Base-by-base conservation (phyloP, 35 echinoderm and acorn worm genomes). In the Ophioderma brevispina region DNA sequence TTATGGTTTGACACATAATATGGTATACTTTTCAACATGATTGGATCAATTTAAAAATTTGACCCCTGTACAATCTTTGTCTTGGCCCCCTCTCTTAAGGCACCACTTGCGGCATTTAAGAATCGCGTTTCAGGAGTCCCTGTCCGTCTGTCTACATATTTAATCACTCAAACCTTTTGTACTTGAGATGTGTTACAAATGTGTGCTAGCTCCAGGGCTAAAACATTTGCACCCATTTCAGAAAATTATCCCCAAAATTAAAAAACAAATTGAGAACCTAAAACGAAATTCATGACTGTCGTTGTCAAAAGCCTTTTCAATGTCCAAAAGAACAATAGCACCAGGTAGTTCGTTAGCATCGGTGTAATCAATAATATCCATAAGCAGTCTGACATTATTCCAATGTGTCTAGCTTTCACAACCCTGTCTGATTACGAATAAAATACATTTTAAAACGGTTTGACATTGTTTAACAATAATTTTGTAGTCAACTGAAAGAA, bases 261-360 rank as follows among this genome's bases (percentile, higher is more conserved):
- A 86, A 76, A 30, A 75, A 23, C 38, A n/a, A n/a, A n/a, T 86
- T 86, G 34, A 86, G 75, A 78, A 42, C 40, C 4, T 80, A 32
- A 82, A 82, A 82, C 32, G 46, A 90, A 64, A 90, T 18, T 86
- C 33, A 56, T 75, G 35, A 75, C 39, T 39, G 31, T 28, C 41
- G 13, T 21, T 86, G 38, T 86, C 84, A 86, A 86, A 86, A 0
- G 86, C 41, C 17, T 90, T 90, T 82, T 90, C 88, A 35, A 89
- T 49, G 34, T 81, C 79, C 0, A 63, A 3, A 4, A 81, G 32
- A 25, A 81, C 79, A 34, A 84, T 37, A 63, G 64, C 56, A 36
- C 80, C 79, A 31, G 89, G 77, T 49, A 80, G 80, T 55, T 89
- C 21, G 31, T 89, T 15, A 35, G 4, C 3, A 6, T 79, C 17